These are phyloP conservation scores for Eudyptes chrysolophus DNA, from an alignment of 2,113 vertebrate species.

Conservation along the genomic window DNA sequence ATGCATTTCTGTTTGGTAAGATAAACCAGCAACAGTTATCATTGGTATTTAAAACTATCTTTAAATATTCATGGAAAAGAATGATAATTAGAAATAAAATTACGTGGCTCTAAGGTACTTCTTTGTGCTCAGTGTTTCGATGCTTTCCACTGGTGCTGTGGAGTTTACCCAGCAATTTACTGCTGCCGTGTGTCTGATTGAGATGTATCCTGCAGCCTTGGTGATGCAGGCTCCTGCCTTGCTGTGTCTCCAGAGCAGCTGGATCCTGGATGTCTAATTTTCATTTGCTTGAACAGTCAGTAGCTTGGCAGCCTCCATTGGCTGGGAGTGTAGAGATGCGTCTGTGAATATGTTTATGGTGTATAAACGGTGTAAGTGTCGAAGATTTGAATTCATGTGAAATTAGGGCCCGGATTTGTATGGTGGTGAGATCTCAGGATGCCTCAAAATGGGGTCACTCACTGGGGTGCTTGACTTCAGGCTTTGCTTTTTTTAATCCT, in stretches of 20 bases:
- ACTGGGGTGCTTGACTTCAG: neutral
- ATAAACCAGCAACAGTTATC: neutral
- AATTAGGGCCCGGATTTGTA: neutral
- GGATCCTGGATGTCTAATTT: neutral
- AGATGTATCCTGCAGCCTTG: constrained; percentile 19
- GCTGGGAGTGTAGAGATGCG: neutral
- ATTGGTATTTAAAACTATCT: neutral
- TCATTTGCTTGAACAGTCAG: neutral
- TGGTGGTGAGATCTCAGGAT: neutral
- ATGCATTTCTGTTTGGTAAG: neutral
- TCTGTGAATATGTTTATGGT: neutral
- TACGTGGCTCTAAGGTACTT: neutral
- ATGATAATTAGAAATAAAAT: neutral
- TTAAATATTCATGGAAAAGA: neutral
- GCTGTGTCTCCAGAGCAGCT: constrained; percentile 6
- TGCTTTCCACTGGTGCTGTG: neutral
- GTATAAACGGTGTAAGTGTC: neutral
- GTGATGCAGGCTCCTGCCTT: neutral
- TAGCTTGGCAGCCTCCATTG: neutral
- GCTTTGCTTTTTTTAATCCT: neutral
- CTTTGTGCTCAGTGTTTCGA: neutral
- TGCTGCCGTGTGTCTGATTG: neutral
- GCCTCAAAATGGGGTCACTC: neutral
- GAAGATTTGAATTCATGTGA: neutral
- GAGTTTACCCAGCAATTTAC: neutral